Percentiles rank a stretch among this genome's conserved stretches.
Conservation (phyloP, 2,113 vertebrate genomes). For the Martes martes region DNA sequence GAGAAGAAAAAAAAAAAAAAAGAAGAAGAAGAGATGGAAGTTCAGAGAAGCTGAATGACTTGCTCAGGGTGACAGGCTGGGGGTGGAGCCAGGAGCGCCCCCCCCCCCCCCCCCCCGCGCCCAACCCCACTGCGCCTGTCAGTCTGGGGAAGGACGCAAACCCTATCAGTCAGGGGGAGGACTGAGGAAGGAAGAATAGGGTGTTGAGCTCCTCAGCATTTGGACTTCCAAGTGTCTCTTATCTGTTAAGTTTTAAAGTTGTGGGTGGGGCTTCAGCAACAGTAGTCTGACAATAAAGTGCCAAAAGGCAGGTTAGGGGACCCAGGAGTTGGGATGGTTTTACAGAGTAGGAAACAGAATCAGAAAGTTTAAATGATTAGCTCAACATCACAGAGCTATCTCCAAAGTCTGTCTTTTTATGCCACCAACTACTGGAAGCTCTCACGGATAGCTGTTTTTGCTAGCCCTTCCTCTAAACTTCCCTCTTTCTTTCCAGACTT, state of each 20-base stretch:
- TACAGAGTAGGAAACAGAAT: neutral
- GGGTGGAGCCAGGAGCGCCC: neutral
- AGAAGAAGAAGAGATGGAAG: neutral
- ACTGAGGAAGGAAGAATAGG: neutral
- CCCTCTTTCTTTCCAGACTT: conserved; percentile 51
- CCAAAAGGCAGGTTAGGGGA: neutral
- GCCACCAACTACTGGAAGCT: neutral
- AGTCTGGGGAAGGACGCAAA: neutral
- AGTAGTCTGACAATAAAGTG: neutral
- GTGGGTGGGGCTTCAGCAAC: neutral
- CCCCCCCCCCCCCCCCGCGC: no score
- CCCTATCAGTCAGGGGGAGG: neutral
- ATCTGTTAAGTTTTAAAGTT: neutral
- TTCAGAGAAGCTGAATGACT: conserved; percentile 3
- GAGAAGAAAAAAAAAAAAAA: no score
- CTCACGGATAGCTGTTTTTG: neutral
- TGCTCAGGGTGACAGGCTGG: neutral
- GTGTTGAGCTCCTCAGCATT: neutral
- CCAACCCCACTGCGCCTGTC: neutral
- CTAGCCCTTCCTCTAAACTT: conserved; percentile 20
- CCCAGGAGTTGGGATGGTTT: neutral
- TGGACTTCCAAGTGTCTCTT: neutral
- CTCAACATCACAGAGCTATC: neutral
- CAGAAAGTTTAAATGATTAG: neutral
- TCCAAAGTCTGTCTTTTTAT: neutral